phyloP scores from a whole-genome alignment of 2,888 invertebrate species.

The Cordilura impudica region DNA sequence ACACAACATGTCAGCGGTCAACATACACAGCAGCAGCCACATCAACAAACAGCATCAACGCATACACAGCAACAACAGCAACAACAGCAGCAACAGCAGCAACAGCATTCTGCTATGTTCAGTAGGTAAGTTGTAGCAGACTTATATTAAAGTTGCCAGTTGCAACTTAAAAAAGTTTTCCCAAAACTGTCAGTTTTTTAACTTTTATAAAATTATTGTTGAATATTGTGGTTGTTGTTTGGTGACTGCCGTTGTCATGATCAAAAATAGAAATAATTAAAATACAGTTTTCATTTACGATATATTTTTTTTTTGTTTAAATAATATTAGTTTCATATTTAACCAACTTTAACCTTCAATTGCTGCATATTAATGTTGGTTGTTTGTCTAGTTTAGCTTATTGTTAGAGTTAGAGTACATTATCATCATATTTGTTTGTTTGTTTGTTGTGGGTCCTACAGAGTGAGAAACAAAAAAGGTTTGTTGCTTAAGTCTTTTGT shows the following conservation, averaged over 20 bases:
- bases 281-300: slow-evolving; percentile 29
- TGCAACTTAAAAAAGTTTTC: slow-evolving; percentile 10
- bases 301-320: background rate
- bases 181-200: slow-evolving; percentile 44
- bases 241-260: slow-evolving; percentile 4
- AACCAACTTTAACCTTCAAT: slow-evolving; percentile 57
- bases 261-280: slow-evolving; percentile 31
- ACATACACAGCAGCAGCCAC: slow-evolving; percentile 64
- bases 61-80: slow-evolving; percentile 60
- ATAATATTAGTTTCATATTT: slow-evolving; percentile 5
- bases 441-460: background rate
- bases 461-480: background rate
- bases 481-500: background rate
- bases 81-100: slow-evolving; percentile 64
- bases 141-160: no score
- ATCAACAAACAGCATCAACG: slow-evolving; percentile 65
- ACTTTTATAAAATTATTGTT: slow-evolving; percentile 46
- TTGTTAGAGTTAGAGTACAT: background rate
- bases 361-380: slow-evolving; percentile 44
- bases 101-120: slow-evolving; percentile 69
- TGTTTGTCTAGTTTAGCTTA: background rate
- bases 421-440: background rate
- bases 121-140: slow-evolving; percentile 65
- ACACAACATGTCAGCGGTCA: slow-evolving; percentile 57
- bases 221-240: background rate